Conservation (phyloP, 2,797 vertebrate genomes). For the Xiphorhynchus erythropygius region DNA sequence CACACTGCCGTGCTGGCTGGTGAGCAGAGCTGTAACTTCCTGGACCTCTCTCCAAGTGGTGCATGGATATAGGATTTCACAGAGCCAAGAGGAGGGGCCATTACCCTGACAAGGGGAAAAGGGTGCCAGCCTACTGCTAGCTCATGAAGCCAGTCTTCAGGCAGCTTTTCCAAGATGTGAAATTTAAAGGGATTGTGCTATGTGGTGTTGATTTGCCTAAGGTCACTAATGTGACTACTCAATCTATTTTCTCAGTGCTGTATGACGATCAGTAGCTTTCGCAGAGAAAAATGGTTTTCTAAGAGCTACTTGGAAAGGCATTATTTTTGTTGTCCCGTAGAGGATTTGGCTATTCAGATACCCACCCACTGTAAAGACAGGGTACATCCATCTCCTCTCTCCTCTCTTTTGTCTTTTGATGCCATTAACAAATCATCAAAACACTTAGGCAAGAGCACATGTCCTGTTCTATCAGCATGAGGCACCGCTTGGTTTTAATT, state of each 20-base stretch:
- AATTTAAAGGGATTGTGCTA: neutral
- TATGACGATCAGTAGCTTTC: neutral
- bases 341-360: neutral
- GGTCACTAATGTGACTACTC: neutral
- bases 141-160: neutral
- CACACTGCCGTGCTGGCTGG: accelerated
- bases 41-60: neutral
- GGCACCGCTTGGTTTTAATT: neutral
- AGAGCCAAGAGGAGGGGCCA: neutral
- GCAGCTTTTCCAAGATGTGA: neutral
- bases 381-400: neutral
- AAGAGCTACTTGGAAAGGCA: neutral
- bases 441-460: neutral
- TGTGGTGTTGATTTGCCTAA: neutral
- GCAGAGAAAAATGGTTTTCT: neutral
- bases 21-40: neutral
- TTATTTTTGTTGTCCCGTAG: neutral
- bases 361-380: neutral
- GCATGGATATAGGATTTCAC: neutral
- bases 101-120: neutral
- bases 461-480: neutral
- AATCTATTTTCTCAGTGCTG: neutral
- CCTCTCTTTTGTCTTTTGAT: neutral
- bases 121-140: neutral
- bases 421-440: neutral